Base-by-base conservation (phyloP, 2,888 invertebrate genomes). In the Cremastinae sp. region DNA sequence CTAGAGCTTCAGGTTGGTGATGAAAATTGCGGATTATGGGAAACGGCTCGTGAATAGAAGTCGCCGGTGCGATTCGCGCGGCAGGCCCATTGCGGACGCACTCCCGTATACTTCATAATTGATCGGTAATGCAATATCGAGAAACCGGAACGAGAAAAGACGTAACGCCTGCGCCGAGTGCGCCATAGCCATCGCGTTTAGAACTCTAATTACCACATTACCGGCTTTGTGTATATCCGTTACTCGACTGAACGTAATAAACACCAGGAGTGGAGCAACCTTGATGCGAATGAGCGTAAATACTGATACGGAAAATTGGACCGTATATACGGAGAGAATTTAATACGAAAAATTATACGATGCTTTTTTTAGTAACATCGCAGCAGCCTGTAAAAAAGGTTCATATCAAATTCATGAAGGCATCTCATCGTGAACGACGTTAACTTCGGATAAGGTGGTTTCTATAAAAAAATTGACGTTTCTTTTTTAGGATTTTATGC, bases 71-170 rank as follows among this genome's bases (percentile, higher is more conserved):
- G 28, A 5, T 28, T 28, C 28, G 5, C 28, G 28, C 28, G 28
- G 28, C 2, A 3, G 5, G 16, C 4, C 36, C 34, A 9, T 14
- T 16, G 14, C 14, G 36, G 2, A 34, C 16, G 34, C 9, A 5
- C 14, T 34, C 38, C 18, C 10, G 22, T 12, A 56, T 58, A 38
- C 20, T 49, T 38, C 54, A 20, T 45, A 38, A 56, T 71, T 41
- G 8, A 16, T 49, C 36, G n/a, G 49, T 49, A 64, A 71, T 61
- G 34, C 3, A 61, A 47, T 28, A 61, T 45, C 43, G 45, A 28
- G 45, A 45, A 28, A 45, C 28, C 45, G 45, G 59, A 61, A 45
- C 45, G 14, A 45, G 45, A 45, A 10, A 14, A 12, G 10, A 9
- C 16, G 45, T 12, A n/a, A n/a, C n/a, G n/a, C n/a, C n/a, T n/a